Base-by-base conservation (phyloP, 2,888 invertebrate species). In the Conchocele bisecta region DNA sequence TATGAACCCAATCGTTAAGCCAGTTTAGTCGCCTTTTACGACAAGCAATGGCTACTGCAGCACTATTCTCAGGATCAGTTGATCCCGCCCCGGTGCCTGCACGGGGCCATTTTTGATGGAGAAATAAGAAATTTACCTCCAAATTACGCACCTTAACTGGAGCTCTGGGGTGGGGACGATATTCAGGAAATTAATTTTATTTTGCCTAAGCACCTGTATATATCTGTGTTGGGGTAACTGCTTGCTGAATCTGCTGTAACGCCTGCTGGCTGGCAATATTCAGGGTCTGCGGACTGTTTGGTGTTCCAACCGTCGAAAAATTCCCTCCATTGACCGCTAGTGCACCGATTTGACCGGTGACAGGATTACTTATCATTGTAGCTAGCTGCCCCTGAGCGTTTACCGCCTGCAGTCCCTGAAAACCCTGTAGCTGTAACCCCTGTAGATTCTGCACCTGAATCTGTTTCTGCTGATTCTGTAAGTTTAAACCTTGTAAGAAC, bases 361-460 rank as follows among this genome's bases (percentile, higher is more conserved):
- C n/a, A n/a, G n/a, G n/a, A n/a, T n/a, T n/a, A n/a, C n/a, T n/a
- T n/a, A n/a, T n/a, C n/a, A n/a, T n/a, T n/a, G n/a, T n/a, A n/a
- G n/a, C n/a, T n/a, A 73, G 41, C 59, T 87, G 87, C 5, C 86
- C 85, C 51, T 84, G 83, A n/a, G 85, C 82, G 69, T 84, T 83
- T 3, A 84, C 58, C 22, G 82, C 78, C 15, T 82, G 84, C 11
- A 85, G 39, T 33, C 76, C 76, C 44, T 83, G 84, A 9, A 87
- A 24, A 28, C 76, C 76, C 60, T 85, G 88, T 17, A 87, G 39
- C 15, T 85, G 83, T 54, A 85, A 87, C 11, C 85, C 83, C 57
- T 86, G 88, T 15, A 88, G 37, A 50, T 85, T 86, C 54, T 86
- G 88, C 5, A 88, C 74, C 72, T 86, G 88, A 1, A 88, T 58